phyloP scores from a whole-genome alignment of 2,888 invertebrate species.

The Calliopum simillimum region DNA sequence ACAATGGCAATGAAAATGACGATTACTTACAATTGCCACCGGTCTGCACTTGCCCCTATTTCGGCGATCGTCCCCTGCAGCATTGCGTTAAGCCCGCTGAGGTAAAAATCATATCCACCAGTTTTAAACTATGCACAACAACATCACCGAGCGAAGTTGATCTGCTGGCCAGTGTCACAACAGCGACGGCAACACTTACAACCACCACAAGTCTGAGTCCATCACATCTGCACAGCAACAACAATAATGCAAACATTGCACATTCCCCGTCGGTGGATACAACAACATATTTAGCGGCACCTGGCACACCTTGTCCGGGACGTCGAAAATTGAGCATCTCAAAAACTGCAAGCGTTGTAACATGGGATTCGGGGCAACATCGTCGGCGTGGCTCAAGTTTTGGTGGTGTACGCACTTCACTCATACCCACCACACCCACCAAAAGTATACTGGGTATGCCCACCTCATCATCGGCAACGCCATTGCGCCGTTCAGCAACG shows the following conservation, averaged over 20 bases:
- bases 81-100: slow-evolving; percentile 68
- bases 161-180: slow-evolving; percentile 40
- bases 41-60: slow-evolving; percentile 85
- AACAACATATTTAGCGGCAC: slow-evolving; percentile 65
- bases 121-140: slow-evolving; percentile 51
- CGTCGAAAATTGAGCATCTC: slow-evolving; percentile 68
- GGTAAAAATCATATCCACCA: slow-evolving; percentile 69
- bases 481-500: slow-evolving; percentile 73
- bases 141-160: slow-evolving; percentile 50
- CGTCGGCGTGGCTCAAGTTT: slow-evolving; percentile 79
- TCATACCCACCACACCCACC: slow-evolving; percentile 70
- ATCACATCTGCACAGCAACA: slow-evolving; percentile 51
- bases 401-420: slow-evolving; percentile 74
- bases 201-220: slow-evolving; percentile 50
- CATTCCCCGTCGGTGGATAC: slow-evolving; percentile 44
- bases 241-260: slow-evolving; percentile 52
- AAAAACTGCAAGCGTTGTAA: slow-evolving; percentile 73
- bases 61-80: slow-evolving; percentile 75
- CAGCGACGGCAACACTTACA: background rate
- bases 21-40: slow-evolving; percentile 74
- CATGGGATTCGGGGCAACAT: slow-evolving; percentile 78
- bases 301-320: slow-evolving; percentile 56
- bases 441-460: slow-evolving; percentile 52
- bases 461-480: slow-evolving; percentile 58
- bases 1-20: slow-evolving; percentile 32